Evolutionary conservation across 2,113 vertebrate species (phyloP), one percentile per base, ranked within the genome.

Genomic region (Salvelinus fontinalis): DNA sequence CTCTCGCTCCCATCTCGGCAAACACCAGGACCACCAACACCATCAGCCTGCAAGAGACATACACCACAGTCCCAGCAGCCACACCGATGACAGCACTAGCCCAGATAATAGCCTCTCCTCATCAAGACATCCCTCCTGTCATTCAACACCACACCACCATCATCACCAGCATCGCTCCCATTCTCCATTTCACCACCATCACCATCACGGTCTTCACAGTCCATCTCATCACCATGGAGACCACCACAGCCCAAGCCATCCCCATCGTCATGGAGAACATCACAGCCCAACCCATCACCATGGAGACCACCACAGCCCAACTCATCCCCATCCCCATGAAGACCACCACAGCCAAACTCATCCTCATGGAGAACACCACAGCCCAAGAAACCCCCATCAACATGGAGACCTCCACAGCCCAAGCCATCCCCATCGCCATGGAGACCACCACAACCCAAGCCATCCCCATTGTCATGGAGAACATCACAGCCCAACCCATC

Each of bases 1-100:
- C 39, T 84, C 82, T 67, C 86, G 64, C 7, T 76, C 83, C 6
- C 80, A 77, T 65, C 81, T 83, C 34, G 74, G 67, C 13, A 27
- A 59, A 71, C 60, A 70, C n/a, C 59, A 83, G 27, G 86, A 79
- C 18, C 79, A 81, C 6, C 31, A 76, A n/a, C 75, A 76, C 57
- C 71, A 48, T 18, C 76, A 59, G 71, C 24, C 44, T 64, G 70
- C 82, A 44, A 39, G 64, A 67, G 81, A 74, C 20, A 20, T 62
- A 64, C 16, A 69, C 7, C 82, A 71, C 11, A 86, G 66, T 57
- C 59, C 76, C n/a, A 83, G 22, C 29, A 83, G 82, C 75, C 87
- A 80, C 18, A 77, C 71, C 26, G 83, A 90, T 24, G 67, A 44
- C 48, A 83, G 70, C 70, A 79, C 27, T 24, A 74, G 71, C 27